These are phyloP conservation scores for Ptychochromis oligacanthus DNA, from an alignment of 2,113 vertebrate genomes.

Conservation along the genomic window DNA sequence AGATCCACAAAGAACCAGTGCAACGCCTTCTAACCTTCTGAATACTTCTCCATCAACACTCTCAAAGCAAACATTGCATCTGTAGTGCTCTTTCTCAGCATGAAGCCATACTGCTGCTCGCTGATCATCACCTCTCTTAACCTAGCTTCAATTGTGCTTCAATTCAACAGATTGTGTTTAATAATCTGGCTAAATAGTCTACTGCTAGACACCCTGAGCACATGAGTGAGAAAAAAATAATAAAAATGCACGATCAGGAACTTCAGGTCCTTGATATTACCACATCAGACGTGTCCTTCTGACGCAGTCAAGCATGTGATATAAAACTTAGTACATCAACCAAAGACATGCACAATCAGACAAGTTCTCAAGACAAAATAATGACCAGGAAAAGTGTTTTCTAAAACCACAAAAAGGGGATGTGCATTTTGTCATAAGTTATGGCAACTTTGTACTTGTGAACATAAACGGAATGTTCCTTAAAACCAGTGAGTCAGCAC, in stretches of 20 bases:
- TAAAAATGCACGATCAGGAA: background rate
- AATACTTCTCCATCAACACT: too few species aligned
- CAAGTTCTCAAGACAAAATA: background rate
- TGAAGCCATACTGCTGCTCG: too few species aligned
- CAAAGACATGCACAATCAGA: background rate
- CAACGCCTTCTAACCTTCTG: too few species aligned
- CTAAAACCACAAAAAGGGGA: background rate
- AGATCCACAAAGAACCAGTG: too few species aligned
- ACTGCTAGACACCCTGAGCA: background rate
- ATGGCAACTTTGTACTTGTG: background rate
- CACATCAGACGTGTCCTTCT: background rate
- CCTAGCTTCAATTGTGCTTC: too few species aligned
- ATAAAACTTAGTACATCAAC: background rate
- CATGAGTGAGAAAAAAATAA: background rate
- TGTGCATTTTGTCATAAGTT: background rate
- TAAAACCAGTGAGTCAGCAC: background rate
- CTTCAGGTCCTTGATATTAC: background rate
- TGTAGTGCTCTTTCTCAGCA: too few species aligned
- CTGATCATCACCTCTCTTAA: too few species aligned
- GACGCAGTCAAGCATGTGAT: background rate
- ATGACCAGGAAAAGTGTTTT: background rate
- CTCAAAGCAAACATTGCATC: too few species aligned
- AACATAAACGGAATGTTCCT: background rate
- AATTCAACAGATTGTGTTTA: too few species aligned
- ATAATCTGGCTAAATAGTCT: too few species aligned